Base-by-base conservation (phyloP, 2,888 invertebrate genomes). In the Luffia ferchaultella region DNA sequence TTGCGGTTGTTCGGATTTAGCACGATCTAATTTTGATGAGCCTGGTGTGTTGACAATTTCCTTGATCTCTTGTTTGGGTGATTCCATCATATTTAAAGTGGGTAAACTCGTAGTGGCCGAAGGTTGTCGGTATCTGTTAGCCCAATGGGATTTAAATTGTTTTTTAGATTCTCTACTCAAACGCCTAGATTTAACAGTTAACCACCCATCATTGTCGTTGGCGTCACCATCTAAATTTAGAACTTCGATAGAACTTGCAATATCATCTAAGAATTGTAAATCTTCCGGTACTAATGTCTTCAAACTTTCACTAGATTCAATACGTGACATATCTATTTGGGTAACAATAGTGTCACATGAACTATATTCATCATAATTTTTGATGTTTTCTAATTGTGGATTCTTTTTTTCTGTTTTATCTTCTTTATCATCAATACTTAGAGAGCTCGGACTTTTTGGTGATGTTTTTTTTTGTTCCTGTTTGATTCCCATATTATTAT, bases 21-120 rank as follows among this genome's bases (percentile, higher is more conserved):
- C 80, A 40, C 73, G 67, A 57, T 78, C 73, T 2, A 61, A 50
- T 57, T 73, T 76, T 56, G 77, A 73, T 2, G 61, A 51, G 57
- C 73, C 75, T n/a, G 62, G 53, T 12, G 57, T 49, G 52, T 63
- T 57, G 1, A 65, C 52, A 2, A 76, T 66, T 30, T 70, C 61
- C 46, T 73, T 76, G 0, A 57, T 58, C 55, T 82, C 83, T 17
- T 79, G 76, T 61, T 80, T 84, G 0, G 84, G 83, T 2, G 84
- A 82, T 60, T 82, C 80, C 0, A 85, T 64, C 75, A 82, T 82
- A 52, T 80, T 89, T 45, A 94, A 69, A 0, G 93, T 92, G 1
- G 94, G 94, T 49, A 94, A 69, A 55, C 93, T 93, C 0, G 91
- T 91, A 1, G 94, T 93, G 0, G 93, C 92, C 1, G 92, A 93